phyloP scores from a whole-genome alignment of 2,113 vertebrate genomes.

The Myiozetetes cayanensis region DNA sequence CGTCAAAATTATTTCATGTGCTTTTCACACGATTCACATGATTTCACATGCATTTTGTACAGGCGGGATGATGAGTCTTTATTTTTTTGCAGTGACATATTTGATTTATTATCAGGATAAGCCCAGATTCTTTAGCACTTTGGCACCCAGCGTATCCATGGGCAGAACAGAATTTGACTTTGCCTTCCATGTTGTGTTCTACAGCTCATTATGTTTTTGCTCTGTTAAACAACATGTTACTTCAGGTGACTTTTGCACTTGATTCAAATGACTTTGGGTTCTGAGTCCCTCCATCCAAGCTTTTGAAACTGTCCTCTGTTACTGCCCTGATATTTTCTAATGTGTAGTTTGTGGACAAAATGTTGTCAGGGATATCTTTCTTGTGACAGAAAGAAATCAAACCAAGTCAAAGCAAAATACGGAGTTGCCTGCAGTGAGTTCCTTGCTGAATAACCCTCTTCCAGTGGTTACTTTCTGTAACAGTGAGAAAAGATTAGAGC shows the following conservation, averaged over 20 bases:
- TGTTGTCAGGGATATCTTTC: not conserved
- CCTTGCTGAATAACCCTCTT: not conserved
- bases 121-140: not conserved
- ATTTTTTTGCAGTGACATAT: fast-evolving
- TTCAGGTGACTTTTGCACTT: not conserved
- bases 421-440: not conserved
- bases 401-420: not conserved
- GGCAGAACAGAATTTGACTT: not conserved
- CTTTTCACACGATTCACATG: not conserved
- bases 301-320: not conserved
- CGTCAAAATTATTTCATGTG: not conserved
- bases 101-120: not conserved
- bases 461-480: not conserved
- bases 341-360: not conserved
- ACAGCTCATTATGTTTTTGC: not conserved
- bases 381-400: not conserved
- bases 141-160: not conserved
- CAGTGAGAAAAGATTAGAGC: not conserved
- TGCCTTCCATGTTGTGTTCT: not conserved
- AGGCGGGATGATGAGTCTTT: not conserved
- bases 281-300: not conserved
- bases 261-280: not conserved
- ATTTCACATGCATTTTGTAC: not conserved
- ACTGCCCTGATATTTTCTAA: not conserved
- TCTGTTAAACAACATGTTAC: not conserved